A percentile compares a stretch with the other conserved stretches of the same genome.
These are phyloP conservation scores for Amphipyra berbera DNA, from an alignment of 2,888 invertebrate species.

Conservation along the genomic window DNA sequence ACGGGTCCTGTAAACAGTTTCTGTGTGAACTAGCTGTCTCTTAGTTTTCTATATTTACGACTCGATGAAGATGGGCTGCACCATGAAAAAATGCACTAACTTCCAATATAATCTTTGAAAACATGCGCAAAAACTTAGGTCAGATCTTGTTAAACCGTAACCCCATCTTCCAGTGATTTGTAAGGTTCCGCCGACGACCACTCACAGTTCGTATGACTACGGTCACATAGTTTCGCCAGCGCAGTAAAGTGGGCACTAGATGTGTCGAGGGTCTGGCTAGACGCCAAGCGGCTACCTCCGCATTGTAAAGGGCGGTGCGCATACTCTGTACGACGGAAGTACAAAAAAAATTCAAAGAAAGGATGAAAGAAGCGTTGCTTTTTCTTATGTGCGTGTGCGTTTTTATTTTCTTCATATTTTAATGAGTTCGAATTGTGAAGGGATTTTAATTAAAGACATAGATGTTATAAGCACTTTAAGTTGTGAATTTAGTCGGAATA, in stretches of 20 bases:
- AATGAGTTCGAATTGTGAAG: slow-evolving; percentile 6
- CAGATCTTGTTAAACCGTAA: slow-evolving; percentile 37
- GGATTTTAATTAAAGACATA: not conserved
- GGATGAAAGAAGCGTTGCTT: not conserved
- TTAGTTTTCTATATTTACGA: too few species aligned
- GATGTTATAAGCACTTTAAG: too few species aligned
- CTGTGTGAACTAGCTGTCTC: too few species aligned
- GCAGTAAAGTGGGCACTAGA: slow-evolving; percentile 75
- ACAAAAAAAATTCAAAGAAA: slow-evolving; percentile 13
- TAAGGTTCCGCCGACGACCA: slow-evolving; percentile 52
- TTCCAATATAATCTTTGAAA: too few species aligned
- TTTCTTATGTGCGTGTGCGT: slow-evolving; percentile 9
- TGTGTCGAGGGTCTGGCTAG: slow-evolving; percentile 75
- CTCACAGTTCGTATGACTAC: slow-evolving; percentile 62
- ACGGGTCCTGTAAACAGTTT: too few species aligned
- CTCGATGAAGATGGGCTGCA: too few species aligned
- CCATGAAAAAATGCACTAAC: too few species aligned
- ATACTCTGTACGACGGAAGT: slow-evolving; percentile 4
- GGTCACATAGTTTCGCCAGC: slow-evolving; percentile 62
- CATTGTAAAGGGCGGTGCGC: slow-evolving; percentile 55
- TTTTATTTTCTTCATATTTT: slow-evolving; percentile 8
- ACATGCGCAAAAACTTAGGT: too few species aligned
- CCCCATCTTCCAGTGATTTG: slow-evolving; percentile 50
- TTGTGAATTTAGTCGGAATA: too few species aligned
- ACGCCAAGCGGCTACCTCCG: slow-evolving; percentile 66